Percentiles rank a stretch among this genome's conserved stretches.
phyloP scores from a whole-genome alignment of 2,797 vertebrate genomes.

The Coluber constrictor region DNA sequence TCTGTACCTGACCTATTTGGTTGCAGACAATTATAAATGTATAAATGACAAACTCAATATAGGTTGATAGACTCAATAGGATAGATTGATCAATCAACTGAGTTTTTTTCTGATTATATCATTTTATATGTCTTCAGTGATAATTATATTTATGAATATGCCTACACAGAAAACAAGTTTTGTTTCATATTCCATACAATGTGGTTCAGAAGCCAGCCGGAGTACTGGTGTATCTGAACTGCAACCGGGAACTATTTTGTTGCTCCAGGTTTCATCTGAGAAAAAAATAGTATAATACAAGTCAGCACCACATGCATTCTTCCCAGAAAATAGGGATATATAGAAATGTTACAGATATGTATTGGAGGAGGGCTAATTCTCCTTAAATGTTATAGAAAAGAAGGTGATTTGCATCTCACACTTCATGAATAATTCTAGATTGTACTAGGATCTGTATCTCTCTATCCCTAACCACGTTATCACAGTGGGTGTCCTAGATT shows the following conservation, averaged over 20 bases:
- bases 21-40: too few relatives aligned
- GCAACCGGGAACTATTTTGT: background rate
- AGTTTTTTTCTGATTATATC: background rate
- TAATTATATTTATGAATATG: background rate
- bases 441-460: background rate
- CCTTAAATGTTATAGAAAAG: background rate
- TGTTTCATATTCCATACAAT: background rate
- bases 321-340: background rate
- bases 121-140: background rate
- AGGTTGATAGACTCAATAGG: too few relatives aligned
- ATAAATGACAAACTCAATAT: too few relatives aligned
- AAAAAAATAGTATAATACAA: background rate
- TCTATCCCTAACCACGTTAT: background rate
- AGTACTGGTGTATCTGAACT: too few relatives aligned
- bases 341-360: background rate
- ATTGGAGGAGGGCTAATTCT: background rate
- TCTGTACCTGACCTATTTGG: too few relatives aligned
- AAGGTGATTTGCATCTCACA: background rate
- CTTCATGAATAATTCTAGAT: background rate
- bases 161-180: background rate
- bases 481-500: background rate
- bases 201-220: background rate
- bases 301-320: background rate
- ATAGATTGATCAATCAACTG: background rate
- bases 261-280: background rate